These are phyloP conservation scores for Poeciliopsis paucimaculata DNA, from an alignment of 2,797 vertebrate genomes.

Conservation along the genomic window DNA sequence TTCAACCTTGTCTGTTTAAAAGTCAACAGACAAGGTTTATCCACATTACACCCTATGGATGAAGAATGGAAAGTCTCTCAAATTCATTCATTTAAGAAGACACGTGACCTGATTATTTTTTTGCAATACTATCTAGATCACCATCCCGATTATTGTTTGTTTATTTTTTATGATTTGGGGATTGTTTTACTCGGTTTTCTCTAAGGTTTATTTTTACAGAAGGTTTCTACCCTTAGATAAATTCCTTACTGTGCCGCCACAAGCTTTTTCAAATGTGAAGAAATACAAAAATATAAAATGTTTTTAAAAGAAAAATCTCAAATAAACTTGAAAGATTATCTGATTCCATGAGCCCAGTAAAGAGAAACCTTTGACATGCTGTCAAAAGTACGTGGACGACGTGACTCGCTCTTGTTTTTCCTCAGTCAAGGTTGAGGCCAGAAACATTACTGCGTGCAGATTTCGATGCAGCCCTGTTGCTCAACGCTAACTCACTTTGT, in stretches of 20 bases:
- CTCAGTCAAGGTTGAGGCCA: constrained; percentile 30
- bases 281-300: neutral
- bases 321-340: neutral
- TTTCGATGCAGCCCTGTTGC: neutral
- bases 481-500: constrained; percentile 6
- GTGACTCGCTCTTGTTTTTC: constrained; percentile 15
- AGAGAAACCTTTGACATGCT: neutral
- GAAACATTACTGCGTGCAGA: neutral
- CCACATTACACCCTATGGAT: neutral
- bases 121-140: neutral
- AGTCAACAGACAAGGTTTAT: too few relatives aligned
- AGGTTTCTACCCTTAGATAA: neutral
- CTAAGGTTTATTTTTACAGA: neutral
- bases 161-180: neutral
- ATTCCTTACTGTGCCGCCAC: neutral
- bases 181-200: neutral
- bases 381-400: constrained; percentile 11
- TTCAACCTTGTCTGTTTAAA: neutral
- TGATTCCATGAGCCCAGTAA: neutral
- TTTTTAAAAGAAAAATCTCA: neutral
- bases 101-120: neutral
- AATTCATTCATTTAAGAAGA: neutral
- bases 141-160: neutral
- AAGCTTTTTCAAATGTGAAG: neutral
- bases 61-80: neutral